phyloP scores from a whole-genome alignment of 1,140 invertebrate species.

The Panagrolaimus sp. region DNA sequence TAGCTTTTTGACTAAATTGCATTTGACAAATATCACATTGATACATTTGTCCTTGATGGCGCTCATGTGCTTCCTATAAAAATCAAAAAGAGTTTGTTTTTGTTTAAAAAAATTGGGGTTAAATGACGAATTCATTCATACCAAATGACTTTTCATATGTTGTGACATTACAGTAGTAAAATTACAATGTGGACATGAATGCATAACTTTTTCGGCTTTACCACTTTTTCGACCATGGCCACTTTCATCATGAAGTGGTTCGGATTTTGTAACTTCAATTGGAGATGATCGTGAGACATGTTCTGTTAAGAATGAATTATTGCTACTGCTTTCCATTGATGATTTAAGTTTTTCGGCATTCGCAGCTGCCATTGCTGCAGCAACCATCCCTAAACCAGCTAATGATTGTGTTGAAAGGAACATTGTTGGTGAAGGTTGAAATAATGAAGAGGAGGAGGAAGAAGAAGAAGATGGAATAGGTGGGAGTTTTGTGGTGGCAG shows the following conservation, averaged over 20 bases:
- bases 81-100: slow-evolving; percentile 23
- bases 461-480: background rate
- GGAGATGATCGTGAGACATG: background rate
- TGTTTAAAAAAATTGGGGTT: slow-evolving; percentile 16
- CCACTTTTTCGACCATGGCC: background rate
- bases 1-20: slow-evolving; percentile 90
- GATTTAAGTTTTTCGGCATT: slow-evolving; percentile 6
- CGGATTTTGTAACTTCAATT: background rate
- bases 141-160: slow-evolving; percentile 59
- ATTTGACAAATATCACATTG: slow-evolving; percentile 88
- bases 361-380: slow-evolving; percentile 9
- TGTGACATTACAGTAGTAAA: slow-evolving; percentile 59
- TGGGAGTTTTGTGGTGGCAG: background rate
- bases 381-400: slow-evolving; percentile 4
- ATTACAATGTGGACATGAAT: slow-evolving; percentile 57
- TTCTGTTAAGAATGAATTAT: background rate
- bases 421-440: background rate
- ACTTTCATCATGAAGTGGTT: background rate
- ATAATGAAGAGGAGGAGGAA: background rate
- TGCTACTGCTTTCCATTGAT: background rate
- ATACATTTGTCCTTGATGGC: slow-evolving; percentile 73
- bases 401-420: background rate
- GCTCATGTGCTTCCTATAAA: slow-evolving; percentile 62
- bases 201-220: slow-evolving; percentile 45
- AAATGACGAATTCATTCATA: slow-evolving; percentile 25